A percentile compares a stretch with the other conserved stretches of the same genome.
Conservation (phyloP, 2,888 invertebrate genomes). For the Aphodius granarius region DNA sequence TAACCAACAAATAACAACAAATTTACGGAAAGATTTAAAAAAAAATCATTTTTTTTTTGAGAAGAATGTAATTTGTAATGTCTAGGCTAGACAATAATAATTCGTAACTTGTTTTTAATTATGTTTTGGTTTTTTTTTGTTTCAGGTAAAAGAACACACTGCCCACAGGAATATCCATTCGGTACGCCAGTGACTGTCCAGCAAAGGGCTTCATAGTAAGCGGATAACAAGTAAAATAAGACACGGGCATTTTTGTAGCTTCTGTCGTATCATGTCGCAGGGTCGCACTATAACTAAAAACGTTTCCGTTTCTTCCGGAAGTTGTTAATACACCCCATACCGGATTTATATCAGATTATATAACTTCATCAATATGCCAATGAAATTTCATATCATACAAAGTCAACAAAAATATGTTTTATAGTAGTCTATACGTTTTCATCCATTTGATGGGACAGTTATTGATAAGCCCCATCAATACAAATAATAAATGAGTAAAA, state of each 20-base stretch:
- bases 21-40: too few species aligned
- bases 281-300: neutral
- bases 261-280: conserved; percentile 11
- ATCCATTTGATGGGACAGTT: neutral
- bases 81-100: too few species aligned
- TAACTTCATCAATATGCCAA: neutral
- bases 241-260: conserved; percentile 28
- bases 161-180: neutral
- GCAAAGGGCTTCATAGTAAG: conserved; percentile 45
- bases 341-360: neutral
- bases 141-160: too few species aligned
- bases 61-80: too few species aligned
- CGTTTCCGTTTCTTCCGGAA: conserved; percentile 1
- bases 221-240: conserved; percentile 35
- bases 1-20: too few species aligned
- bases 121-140: too few species aligned
- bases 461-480: neutral
- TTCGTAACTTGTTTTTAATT: too few species aligned
- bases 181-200: neutral
- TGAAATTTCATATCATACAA: neutral
- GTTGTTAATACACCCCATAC: neutral
- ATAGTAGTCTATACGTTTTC: neutral
- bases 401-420: neutral
- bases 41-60: too few species aligned
- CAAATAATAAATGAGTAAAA: too few species aligned